Conservation (phyloP, 2,113 vertebrate species). For the Abramis brama region DNA sequence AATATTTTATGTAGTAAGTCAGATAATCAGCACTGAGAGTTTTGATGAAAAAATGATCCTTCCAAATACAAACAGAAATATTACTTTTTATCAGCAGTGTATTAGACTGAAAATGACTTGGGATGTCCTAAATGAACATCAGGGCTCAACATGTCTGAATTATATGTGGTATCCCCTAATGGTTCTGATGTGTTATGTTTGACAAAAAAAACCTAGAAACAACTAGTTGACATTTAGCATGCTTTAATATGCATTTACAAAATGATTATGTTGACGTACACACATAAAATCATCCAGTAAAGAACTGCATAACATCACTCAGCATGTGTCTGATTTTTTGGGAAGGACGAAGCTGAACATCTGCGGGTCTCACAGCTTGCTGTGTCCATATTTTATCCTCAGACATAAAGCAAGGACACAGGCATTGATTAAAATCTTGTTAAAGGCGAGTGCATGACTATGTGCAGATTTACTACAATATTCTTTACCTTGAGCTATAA, state of each 20-base stretch:
- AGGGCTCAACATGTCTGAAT: not conserved
- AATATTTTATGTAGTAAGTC: not conserved
- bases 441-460: not conserved
- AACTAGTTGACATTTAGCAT: not conserved
- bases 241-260: not conserved
- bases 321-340: constrained; percentile 1
- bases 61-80: not conserved
- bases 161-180: not conserved
- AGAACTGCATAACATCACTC: not conserved
- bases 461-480: not conserved
- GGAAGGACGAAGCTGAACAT: not conserved
- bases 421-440: constrained; percentile 20
- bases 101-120: not conserved
- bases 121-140: not conserved
- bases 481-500: not conserved
- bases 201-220: not conserved
- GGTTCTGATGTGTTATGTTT: no score
- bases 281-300: not conserved
- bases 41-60: not conserved
- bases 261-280: not conserved
- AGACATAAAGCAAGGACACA: not conserved
- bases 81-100: not conserved
- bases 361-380: constrained; percentile 13
- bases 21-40: not conserved
- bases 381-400: constrained; percentile 16